Percentiles rank a stretch among this genome's conserved stretches.
Conservation (phyloP, 2,888 invertebrate genomes). For the Ennomos quercinarius region DNA sequence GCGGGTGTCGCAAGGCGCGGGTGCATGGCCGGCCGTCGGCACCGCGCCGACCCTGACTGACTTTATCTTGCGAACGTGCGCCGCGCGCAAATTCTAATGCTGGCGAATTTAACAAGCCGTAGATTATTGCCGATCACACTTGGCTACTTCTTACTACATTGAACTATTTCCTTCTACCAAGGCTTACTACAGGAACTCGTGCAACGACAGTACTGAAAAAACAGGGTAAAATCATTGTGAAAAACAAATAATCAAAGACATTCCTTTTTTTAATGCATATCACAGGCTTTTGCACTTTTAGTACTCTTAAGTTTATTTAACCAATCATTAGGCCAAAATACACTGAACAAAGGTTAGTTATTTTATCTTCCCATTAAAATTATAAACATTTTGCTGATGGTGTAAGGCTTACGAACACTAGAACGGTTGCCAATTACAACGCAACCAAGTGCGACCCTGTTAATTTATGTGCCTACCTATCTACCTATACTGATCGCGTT, state of each 20-base stretch:
- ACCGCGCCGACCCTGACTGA: constrained; percentile 84
- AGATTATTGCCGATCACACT: constrained; percentile 57
- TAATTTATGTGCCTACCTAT: neutral
- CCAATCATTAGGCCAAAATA: no score
- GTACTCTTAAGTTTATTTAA: no score
- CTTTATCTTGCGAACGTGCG: constrained; percentile 82
- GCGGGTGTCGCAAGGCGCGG: constrained; percentile 73
- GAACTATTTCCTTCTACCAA: no score
- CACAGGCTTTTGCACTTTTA: no score
- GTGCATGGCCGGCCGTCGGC: constrained; percentile 85
- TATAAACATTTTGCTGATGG: no score
- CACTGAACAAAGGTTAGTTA: no score
- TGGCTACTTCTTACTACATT: constrained; percentile 6
- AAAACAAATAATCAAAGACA: no score
- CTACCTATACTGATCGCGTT: no score
- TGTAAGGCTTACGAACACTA: neutral
- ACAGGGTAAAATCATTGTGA: no score
- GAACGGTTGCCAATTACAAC: constrained; percentile 19
- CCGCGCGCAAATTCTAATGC: constrained; percentile 83
- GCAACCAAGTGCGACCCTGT: constrained; percentile 1
- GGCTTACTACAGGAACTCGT: constrained; percentile 2
- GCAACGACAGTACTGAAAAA: constrained; percentile 3
- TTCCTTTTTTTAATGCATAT: no score
- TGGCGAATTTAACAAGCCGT: constrained; percentile 74
- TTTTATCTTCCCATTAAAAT: no score